A percentile compares a stretch with the other conserved stretches of the same genome.
Evolutionary conservation across 1,140 invertebrate genomes (phyloP).

Genomic region (Cotesia vestalis): DNA sequence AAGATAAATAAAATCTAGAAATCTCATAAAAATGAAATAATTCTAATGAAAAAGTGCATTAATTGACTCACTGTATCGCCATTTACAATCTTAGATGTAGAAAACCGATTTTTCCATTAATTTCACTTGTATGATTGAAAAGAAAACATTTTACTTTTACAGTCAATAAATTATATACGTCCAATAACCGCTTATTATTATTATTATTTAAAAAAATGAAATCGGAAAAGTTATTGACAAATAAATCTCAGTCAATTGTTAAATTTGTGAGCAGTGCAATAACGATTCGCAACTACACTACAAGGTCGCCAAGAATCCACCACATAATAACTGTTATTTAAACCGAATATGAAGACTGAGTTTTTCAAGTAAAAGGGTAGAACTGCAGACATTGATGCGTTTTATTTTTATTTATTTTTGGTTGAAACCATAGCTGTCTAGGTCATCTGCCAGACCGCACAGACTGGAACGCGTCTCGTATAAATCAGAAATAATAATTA

Average conservation of each 20-base stretch:
- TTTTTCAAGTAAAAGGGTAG: slow-evolving; percentile 18
- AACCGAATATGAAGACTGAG: slow-evolving; percentile 25
- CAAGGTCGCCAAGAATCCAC: slow-evolving; percentile 36
- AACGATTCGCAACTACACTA: slow-evolving; percentile 4
- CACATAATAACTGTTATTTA: slow-evolving; percentile 38
- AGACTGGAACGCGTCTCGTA: not conserved
- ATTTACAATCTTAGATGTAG: no score
- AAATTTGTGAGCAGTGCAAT: not conserved
- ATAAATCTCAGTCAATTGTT: slow-evolving; percentile 18
- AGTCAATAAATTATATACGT: not conserved
- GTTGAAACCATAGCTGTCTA: slow-evolving; percentile 9
- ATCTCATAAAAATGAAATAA: no score
- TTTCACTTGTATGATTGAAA: not conserved
- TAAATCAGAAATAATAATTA: slow-evolving; percentile 11
- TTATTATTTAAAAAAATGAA: not conserved
- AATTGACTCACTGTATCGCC: no score
- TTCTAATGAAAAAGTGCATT: no score
- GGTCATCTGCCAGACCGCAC: slow-evolving; percentile 19
- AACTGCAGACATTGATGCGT: not conserved
- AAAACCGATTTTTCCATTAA: not conserved
- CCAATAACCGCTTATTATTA: not conserved
- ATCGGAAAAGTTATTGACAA: not conserved
- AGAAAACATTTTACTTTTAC: not conserved
- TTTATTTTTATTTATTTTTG: slow-evolving; percentile 6
- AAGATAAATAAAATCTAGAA: no score